Evolutionary conservation across 1,140 invertebrate species (phyloP).

Genomic region (Sitophilus oryzae): DNA sequence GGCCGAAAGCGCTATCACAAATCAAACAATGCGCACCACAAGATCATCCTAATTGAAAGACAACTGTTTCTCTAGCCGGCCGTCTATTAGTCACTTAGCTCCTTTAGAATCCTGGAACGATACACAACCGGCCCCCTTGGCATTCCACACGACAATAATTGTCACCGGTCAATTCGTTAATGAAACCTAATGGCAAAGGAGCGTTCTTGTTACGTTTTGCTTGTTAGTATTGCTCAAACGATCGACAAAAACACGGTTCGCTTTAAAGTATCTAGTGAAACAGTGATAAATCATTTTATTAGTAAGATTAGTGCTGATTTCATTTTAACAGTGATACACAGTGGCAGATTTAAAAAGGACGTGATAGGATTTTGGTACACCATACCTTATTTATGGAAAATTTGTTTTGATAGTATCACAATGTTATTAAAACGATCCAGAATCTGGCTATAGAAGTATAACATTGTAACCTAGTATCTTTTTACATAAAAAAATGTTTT

Average conservation of each 20-base stretch:
- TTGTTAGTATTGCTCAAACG: not conserved
- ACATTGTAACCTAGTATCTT: too few species aligned
- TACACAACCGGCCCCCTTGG: not conserved
- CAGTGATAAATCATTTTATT: too few species aligned
- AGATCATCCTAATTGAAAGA: conserved; percentile 11
- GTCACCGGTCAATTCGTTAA: conserved; percentile 2
- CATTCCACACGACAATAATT: not conserved
- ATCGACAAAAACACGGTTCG: not conserved
- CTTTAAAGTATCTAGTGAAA: too few species aligned
- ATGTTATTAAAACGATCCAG: too few species aligned
- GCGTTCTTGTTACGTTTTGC: not conserved
- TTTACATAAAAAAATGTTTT: too few species aligned
- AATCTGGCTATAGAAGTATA: too few species aligned
- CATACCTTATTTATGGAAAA: not conserved
- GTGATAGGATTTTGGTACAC: not conserved
- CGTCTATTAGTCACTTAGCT: conserved; percentile 4
- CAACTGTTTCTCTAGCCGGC: not conserved
- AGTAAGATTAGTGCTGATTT: too few species aligned
- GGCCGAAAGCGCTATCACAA: conserved; percentile 1
- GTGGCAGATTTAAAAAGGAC: not conserved
- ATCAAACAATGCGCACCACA: conserved; percentile 9
- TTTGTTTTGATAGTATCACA: too few species aligned
- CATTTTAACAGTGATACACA: too few species aligned
- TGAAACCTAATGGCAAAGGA: conserved; percentile 1
- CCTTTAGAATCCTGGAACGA: not conserved